Evolutionary conservation across 2,797 vertebrate species (phyloP), one percentile per base, ranked within the genome.

Genomic region (Nannoperca australis): DNA sequence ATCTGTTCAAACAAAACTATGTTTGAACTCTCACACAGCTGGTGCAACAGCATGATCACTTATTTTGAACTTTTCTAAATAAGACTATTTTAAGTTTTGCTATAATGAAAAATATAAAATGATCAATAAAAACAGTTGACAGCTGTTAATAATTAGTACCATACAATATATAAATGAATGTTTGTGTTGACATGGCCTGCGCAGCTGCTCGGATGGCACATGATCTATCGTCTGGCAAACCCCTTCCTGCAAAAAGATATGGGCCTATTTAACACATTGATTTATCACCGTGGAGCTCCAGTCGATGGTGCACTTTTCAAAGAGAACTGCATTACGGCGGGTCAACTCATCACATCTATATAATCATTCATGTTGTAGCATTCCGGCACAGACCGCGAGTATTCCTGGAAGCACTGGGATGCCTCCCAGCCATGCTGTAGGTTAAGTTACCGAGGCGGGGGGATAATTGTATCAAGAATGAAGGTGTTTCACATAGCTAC

Each of bases 181-280:
- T 63, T 66, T 63, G 53, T 70, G 50, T 59, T 49, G 47, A 71
- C 61, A 32, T 47, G 36, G 34, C 56, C 0, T 9, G 11, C 38
- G 77, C 20, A 67, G 75, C 71, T 67, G 70, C 75, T 63, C 20
- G 27, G 45, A 77, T 70, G 85, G 86, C 69, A 78, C 75, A 66
- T 93, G 92, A 95, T 95, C 91, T 91, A 78, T 92, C 92, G 88
- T 91, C 86, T 85, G 85, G 79, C 74, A 86, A 82, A 93, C 84
- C 69, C 81, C 44, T 91, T 94, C 89, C 83, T 87, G 67, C 92
- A 74, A 59, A 92, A 91, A 93, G 91, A 83, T 74, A 74, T 83
- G 79, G 12, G 78, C 88, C 90, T 91, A 89, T 92, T 95, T 93
- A 90, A 95, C 92, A 88, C 95, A 95, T 95, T 94, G 95, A 96